Base-by-base conservation (phyloP, 2,113 vertebrate genomes). In the Dascyllus trimaculatus region DNA sequence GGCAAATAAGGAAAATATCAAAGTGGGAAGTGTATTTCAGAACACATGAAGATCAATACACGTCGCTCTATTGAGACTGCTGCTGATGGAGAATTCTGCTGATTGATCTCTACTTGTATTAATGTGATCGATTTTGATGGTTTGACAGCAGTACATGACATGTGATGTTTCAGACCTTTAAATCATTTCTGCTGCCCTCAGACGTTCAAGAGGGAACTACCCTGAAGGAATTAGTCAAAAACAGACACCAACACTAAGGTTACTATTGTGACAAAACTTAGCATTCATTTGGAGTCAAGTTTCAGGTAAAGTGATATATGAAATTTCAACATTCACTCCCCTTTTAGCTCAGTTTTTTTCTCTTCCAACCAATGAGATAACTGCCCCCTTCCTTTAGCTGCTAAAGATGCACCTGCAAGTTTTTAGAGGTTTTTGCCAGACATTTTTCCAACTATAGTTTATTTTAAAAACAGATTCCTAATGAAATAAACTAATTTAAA, bases 21-120 rank as follows among this genome's bases (percentile, higher is more conserved):
- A 63, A 59, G 52, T 49, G 10, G 17, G 4, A 35, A 49, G 13
- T 43, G 13, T 43, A 14, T 15, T 15, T 43, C 40, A 14, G 2
- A 43, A 43, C 11, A 43, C 11, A 43, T 43, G 40, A 43, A 15
- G 40, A 43, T 43, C 40, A 43, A 43, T 43, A 43, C 7, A 43
- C 3, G 40, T 15, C 15, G 40, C 25, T 82, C 26, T 53, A 18
- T 19, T 53, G 24, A 54, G 56, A 54, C 49, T 24, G 67, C 22
- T 49, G 26, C 35, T 64, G 65, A 53, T 52, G 22, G 24, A 52
- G 17, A 10, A 64, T 32, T 19, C 14, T 61, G 38, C 19, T 66
- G 22, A 82, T 40, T 18, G 29, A 67, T 61, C 54, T 67, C n/a
- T n/a, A 29, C 45, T 63, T 62, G 22, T 61, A 61, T 43, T 21